Conservation (phyloP, 1,140 invertebrate genomes). For the Drosophila navojoa region DNA sequence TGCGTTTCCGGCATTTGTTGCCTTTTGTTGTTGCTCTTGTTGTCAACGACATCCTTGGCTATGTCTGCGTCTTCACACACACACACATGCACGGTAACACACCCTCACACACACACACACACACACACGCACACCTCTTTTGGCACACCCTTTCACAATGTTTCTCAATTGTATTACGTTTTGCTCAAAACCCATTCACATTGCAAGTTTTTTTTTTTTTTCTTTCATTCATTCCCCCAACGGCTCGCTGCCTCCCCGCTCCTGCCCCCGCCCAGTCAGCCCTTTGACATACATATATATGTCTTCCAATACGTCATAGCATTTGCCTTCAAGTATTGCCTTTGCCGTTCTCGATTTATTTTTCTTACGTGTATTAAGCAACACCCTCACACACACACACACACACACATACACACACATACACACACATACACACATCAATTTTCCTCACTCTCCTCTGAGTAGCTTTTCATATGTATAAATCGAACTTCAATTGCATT, state of each 20-base stretch:
- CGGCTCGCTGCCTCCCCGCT: too few species aligned
- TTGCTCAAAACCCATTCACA: slow-evolving; percentile 41
- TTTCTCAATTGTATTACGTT: slow-evolving; percentile 42
- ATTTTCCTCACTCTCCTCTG: too few species aligned
- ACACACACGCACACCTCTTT: too few species aligned
- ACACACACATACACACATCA: slow-evolving; percentile 7
- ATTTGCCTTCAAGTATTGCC: slow-evolving; percentile 27
- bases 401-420: neutral
- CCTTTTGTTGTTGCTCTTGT: slow-evolving; percentile 26
- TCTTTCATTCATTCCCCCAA: slow-evolving; percentile 9
- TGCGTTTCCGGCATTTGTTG: slow-evolving; percentile 54
- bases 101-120: neutral
- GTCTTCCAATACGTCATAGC: neutral
- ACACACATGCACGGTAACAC: too few species aligned
- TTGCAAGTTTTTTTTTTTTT: slow-evolving; percentile 35
- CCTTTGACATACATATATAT: neutral
- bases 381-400: slow-evolving; percentile 22
- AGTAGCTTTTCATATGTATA: neutral
- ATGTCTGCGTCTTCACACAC: slow-evolving; percentile 31
- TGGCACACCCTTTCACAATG: slow-evolving; percentile 6
- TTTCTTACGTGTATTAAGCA: slow-evolving; percentile 34
- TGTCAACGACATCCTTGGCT: slow-evolving; percentile 42
- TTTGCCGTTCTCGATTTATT: slow-evolving; percentile 41
- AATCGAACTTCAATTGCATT: neutral
- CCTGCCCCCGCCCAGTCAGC: neutral